Conservation (phyloP, 2,797 vertebrate species). For the Manis crassicaudata region DNA sequence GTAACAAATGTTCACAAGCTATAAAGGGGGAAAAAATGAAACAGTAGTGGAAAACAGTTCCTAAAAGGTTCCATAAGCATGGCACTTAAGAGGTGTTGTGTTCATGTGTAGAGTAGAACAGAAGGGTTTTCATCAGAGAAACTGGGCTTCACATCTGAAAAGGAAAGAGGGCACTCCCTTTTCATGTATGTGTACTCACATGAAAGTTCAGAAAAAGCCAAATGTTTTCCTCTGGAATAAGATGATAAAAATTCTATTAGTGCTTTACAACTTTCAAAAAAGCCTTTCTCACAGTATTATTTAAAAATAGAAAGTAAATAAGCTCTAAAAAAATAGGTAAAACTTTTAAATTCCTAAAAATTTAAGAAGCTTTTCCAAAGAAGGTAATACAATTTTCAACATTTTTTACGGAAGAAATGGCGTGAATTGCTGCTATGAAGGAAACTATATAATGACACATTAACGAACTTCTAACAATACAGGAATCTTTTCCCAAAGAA, state of each 20-base stretch:
- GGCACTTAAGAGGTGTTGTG: neutral
- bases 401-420: constrained; percentile 53
- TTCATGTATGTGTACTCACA: neutral
- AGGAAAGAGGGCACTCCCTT: neutral
- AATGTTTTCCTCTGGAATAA: neutral
- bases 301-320: constrained; percentile 51
- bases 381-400: constrained; percentile 51
- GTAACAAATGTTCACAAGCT: constrained; percentile 31
- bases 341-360: constrained; percentile 51
- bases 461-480: constrained; percentile 51
- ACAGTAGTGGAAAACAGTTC: constrained; percentile 3
- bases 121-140: neutral
- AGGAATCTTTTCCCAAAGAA: constrained; percentile 25
- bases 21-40: neutral
- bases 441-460: neutral
- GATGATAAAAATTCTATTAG: neutral
- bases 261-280: constrained; percentile 15
- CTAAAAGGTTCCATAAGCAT: neutral
- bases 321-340: constrained; percentile 46
- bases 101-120: neutral
- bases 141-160: neutral
- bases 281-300: constrained; percentile 35
- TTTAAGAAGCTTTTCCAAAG: constrained; percentile 54
- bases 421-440: constrained; percentile 54
- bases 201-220: neutral